Percentiles rank a stretch among this genome's conserved stretches.
Evolutionary conservation across 2,797 vertebrate genomes (phyloP).

Genomic region (Eleutherodactylus coqui): DNA sequence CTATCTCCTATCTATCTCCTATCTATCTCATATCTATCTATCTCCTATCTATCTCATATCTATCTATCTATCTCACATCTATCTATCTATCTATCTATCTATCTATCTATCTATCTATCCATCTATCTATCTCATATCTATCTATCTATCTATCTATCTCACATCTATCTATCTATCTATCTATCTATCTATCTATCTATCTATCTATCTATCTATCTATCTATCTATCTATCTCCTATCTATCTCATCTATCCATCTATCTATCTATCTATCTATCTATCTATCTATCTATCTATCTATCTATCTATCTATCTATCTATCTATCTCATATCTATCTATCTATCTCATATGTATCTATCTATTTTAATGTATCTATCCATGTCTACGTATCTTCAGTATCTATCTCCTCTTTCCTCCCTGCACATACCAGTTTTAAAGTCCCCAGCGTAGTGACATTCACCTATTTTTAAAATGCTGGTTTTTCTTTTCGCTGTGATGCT

Average conservation of each 20-base stretch:
- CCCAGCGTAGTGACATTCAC: slow-evolving; percentile 54
- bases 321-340: no score
- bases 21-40: no score
- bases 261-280: no score
- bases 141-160: slow-evolving; percentile 1
- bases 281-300: no score
- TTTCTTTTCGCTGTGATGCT: slow-evolving; percentile 48
- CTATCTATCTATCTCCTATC: no score
- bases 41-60: no score
- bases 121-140: background rate
- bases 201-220: background rate
- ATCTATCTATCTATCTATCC: background rate
- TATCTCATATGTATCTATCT: background rate
- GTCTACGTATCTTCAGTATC: background rate
- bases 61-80: no score
- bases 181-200: background rate
- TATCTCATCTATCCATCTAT: no score
- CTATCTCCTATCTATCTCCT: no score
- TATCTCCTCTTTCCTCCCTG: background rate
- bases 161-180: background rate
- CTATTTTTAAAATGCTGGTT: slow-evolving; percentile 47
- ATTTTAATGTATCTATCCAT: background rate
- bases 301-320: no score
- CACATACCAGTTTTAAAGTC: slow-evolving; percentile 13
- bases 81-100: no score